Evolutionary conservation across 2,113 vertebrate species (phyloP).

Genomic region (Lepisosteus osseus): DNA sequence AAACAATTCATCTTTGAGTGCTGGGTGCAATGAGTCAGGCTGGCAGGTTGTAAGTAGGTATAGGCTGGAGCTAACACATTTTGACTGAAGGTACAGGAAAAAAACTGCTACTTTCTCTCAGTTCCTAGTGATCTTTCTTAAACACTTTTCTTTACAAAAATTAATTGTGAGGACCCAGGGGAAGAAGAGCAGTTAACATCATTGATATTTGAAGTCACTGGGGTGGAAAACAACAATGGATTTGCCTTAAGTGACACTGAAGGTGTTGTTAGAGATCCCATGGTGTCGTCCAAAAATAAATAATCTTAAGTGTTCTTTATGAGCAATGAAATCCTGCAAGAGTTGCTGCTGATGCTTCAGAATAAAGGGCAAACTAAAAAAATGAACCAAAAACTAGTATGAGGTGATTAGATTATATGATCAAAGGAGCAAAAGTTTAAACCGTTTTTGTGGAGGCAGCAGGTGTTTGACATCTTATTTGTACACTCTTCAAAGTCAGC

Average conservation of each 20-base stretch:
- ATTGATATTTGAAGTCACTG: conserved; percentile 4
- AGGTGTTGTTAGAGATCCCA: conserved; percentile 5
- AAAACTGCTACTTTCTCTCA: no score
- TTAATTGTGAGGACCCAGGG: not conserved
- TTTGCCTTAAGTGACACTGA: conserved; percentile 25
- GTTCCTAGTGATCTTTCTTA: no score
- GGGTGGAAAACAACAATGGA: conserved; percentile 16
- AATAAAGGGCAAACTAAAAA: conserved; percentile 36
- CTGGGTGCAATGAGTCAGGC: not conserved
- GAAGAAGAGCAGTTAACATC: not conserved
- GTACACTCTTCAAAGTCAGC: no score
- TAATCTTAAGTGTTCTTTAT: conserved; percentile 9
- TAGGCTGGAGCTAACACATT: not conserved
- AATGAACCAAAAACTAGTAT: conserved; percentile 35
- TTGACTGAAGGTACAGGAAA: no score
- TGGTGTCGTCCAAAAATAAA: not conserved
- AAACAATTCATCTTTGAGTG: not conserved
- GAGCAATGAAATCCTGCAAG: conserved; percentile 30
- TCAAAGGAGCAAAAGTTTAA: conserved; percentile 9
- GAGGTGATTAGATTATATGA: conserved; percentile 31
- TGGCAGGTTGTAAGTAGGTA: not conserved
- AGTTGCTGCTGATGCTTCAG: conserved; percentile 43
- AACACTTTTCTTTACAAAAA: not conserved
- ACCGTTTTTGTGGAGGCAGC: conserved; percentile 16
- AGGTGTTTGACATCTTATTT: not conserved